Conservation (phyloP, 2,113 vertebrate species). For the Addax nasomaculatus region DNA sequence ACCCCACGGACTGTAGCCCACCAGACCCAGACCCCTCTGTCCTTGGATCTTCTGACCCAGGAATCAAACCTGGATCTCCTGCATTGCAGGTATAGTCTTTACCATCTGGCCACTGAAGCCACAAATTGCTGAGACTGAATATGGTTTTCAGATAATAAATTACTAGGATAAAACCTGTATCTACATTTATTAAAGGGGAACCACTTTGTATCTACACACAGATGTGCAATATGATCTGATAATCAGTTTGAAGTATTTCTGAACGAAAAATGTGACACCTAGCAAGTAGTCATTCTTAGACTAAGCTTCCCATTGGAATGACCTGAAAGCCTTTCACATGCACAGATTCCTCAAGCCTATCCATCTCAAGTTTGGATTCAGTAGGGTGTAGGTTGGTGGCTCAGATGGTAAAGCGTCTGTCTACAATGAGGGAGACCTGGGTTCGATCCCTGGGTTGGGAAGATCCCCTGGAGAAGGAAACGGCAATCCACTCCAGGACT, state of each 20-base stretch:
- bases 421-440: no score
- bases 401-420: no score
- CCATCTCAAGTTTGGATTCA: not conserved
- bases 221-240: not conserved
- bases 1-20: not conserved
- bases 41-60: not conserved
- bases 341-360: not conserved
- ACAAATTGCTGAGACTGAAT: not conserved
- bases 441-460: no score
- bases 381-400: not conserved
- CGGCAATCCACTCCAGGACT: no score
- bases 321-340: not conserved
- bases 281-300: not conserved
- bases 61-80: not conserved
- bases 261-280: not conserved
- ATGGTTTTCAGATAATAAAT: not conserved
- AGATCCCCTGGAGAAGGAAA: no score
- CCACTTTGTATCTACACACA: not conserved
- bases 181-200: not conserved
- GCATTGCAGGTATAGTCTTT: not conserved
- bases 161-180: not conserved
- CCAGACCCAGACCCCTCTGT: not conserved
- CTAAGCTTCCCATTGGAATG: not conserved
- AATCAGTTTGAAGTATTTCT: not conserved
- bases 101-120: not conserved